Evolutionary conservation across 2,888 invertebrate species (phyloP).

Genomic region (Halictus ligatus): DNA sequence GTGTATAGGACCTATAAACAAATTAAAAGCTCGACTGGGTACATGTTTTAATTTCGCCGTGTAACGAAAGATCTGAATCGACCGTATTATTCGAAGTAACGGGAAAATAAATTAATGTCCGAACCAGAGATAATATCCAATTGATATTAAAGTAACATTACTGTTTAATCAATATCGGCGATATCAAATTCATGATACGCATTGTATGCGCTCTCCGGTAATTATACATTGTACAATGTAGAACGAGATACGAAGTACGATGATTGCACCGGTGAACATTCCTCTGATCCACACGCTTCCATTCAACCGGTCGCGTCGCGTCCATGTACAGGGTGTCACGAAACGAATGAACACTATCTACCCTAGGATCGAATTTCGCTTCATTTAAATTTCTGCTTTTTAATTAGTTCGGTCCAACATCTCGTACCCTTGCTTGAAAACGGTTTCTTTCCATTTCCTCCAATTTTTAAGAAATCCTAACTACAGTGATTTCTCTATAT

Average conservation of each 20-base stretch:
- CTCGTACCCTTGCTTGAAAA: background rate
- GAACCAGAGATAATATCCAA: slow-evolving; percentile 44
- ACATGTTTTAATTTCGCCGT: slow-evolving; percentile 33
- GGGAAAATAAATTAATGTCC: slow-evolving; percentile 48
- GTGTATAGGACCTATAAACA: background rate
- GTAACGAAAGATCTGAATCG: slow-evolving; percentile 8
- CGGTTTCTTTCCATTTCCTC: background rate
- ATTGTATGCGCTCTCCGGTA: background rate
- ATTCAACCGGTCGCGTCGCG: too few relatives aligned
- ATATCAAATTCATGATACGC: slow-evolving; percentile 34
- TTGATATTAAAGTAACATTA: slow-evolving; percentile 51
- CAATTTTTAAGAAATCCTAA: background rate
- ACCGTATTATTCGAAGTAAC: slow-evolving; percentile 33
- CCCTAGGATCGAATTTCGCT: background rate
- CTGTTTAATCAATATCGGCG: slow-evolving; percentile 44
- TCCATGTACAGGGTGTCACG: background rate
- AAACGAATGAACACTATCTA: background rate
- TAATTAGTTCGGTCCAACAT: background rate
- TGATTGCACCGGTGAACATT: background rate
- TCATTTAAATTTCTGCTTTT: background rate
- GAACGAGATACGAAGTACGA: slow-evolving; percentile 29
- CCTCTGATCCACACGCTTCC: background rate
- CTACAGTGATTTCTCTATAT: too few relatives aligned
- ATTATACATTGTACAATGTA: slow-evolving; percentile 14
- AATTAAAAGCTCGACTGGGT: slow-evolving; percentile 10